Evolutionary conservation across 64 coral and sea anemone species (phyloP).

Genomic region (Platygyra sinensis): DNA sequence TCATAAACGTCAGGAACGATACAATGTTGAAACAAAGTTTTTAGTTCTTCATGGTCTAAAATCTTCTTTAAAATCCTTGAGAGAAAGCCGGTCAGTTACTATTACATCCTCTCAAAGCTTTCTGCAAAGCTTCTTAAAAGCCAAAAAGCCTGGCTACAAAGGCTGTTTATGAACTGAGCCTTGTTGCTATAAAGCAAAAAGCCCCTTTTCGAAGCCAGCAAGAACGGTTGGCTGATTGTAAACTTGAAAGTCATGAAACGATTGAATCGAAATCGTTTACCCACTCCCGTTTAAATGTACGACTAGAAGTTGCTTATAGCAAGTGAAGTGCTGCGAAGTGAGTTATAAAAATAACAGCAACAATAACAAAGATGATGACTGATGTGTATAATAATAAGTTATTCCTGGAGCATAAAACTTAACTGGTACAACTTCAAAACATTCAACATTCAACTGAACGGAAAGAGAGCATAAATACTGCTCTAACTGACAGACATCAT

Average conservation of each 20-base stretch:
- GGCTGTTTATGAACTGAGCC: background rate
- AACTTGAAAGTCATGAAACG: background rate
- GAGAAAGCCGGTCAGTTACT: background rate
- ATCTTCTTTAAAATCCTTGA: constrained; percentile 2
- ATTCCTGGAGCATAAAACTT: too few relatives aligned
- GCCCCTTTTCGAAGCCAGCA: background rate
- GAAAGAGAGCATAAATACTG: too few relatives aligned
- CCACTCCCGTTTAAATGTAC: constrained; percentile 14
- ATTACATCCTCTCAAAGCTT: too few relatives aligned
- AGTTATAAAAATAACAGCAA: too few relatives aligned
- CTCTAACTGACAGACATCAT: too few relatives aligned
- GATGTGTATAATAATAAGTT: too few relatives aligned
- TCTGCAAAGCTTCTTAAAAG: too few relatives aligned
- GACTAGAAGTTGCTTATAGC: too few relatives aligned
- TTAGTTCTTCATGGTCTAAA: background rate
- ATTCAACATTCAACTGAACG: too few relatives aligned
- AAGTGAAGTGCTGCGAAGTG: too few relatives aligned
- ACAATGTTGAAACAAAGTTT: background rate
- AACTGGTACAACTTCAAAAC: too few relatives aligned
- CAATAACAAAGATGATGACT: too few relatives aligned
- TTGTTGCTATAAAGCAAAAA: background rate
- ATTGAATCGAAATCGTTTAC: background rate
- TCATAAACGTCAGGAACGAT: background rate
- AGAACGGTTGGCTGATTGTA: constrained; percentile 9
- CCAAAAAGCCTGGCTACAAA: background rate